Conservation (phyloP, 2,888 invertebrate species). For the Leptinotarsa haldemani region DNA sequence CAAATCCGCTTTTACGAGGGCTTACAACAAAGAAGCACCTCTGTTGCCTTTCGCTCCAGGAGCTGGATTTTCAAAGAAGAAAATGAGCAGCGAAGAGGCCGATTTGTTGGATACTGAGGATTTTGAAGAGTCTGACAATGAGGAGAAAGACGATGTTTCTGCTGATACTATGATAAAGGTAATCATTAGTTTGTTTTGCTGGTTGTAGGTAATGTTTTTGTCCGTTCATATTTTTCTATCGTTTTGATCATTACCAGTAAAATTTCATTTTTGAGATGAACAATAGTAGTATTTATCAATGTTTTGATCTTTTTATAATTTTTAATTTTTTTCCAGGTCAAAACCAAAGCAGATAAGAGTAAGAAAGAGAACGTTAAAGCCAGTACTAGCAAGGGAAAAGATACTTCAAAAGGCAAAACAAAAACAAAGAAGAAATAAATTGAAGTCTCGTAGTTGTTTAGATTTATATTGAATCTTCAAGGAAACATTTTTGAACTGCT, state of each 20-base stretch:
- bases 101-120: slow-evolving; percentile 64
- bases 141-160: slow-evolving; percentile 69
- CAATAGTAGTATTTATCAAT: too few relatives aligned
- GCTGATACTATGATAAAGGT: slow-evolving; percentile 87
- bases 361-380: slow-evolving; percentile 36
- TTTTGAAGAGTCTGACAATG: slow-evolving; percentile 63
- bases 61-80: slow-evolving; percentile 73
- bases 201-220: slow-evolving; percentile 6
- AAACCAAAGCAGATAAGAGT: slow-evolving; percentile 33
- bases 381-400: slow-evolving; percentile 39
- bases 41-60: slow-evolving; percentile 82
- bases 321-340: slow-evolving; percentile 35
- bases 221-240: background rate
- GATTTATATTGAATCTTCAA: background rate
- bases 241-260: too few relatives aligned
- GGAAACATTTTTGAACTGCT: background rate
- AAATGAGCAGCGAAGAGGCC: slow-evolving; percentile 62
- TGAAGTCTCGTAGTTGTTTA: background rate
- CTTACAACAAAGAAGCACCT: slow-evolving; percentile 87
- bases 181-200: slow-evolving; percentile 32
- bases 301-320: background rate
- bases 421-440: slow-evolving; percentile 12
- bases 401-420: slow-evolving; percentile 27
- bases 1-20: slow-evolving; percentile 92
- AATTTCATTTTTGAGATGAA: too few relatives aligned